A percentile compares a stretch with the other conserved stretches of the same genome.
Evolutionary conservation across 2,797 vertebrate genomes (phyloP).

Genomic region (Philypnodon macrostomus): DNA sequence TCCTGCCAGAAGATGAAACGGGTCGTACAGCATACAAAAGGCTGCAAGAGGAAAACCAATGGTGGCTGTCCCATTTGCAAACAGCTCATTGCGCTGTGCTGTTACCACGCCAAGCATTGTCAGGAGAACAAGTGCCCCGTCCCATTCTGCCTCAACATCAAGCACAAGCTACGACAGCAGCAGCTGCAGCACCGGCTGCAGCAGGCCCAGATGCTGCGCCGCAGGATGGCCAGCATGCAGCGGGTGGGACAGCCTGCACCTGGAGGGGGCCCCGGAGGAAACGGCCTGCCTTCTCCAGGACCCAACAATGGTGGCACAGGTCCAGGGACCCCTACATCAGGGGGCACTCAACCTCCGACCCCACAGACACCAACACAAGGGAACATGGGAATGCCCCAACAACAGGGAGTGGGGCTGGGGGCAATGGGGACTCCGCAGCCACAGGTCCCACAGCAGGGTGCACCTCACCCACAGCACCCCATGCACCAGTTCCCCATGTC

Average conservation of each 20-base stretch:
- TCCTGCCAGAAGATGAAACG: constrained; percentile 99
- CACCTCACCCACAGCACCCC: constrained; percentile 64
- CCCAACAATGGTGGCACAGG: constrained; percentile 70
- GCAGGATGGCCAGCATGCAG: constrained; percentile 97
- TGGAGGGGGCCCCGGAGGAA: constrained; percentile 73
- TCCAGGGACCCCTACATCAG: constrained; percentile 83
- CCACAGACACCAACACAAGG: constrained; percentile 86
- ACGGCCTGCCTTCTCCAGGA: constrained; percentile 78
- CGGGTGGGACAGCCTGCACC: constrained; percentile 74
- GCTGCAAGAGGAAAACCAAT: constrained; percentile 97
- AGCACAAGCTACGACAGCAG: constrained; percentile 95
- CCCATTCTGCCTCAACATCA: constrained; percentile 98
- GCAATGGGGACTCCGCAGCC: constrained; percentile 72
- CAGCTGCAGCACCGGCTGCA: constrained; percentile 95
- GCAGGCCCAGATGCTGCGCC: constrained; percentile 94
- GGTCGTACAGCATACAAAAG: constrained; percentile 96
- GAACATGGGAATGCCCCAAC: constrained; percentile 56
- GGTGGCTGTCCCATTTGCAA: constrained; percentile 98
- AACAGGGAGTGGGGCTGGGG: constrained; percentile 62
- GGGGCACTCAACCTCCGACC: constrained; percentile 86
- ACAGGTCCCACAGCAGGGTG: constrained; percentile 64
- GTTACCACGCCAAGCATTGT: constrained; percentile 98
- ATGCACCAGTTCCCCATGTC: constrained; percentile 76
- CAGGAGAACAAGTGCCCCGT: constrained; percentile 99
- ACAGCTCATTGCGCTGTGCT: constrained; percentile 95